A percentile compares a stretch with the other conserved stretches of the same genome.
Conservation (phyloP, 2,888 invertebrate species). For the Tetramorium bicarinatum region DNA sequence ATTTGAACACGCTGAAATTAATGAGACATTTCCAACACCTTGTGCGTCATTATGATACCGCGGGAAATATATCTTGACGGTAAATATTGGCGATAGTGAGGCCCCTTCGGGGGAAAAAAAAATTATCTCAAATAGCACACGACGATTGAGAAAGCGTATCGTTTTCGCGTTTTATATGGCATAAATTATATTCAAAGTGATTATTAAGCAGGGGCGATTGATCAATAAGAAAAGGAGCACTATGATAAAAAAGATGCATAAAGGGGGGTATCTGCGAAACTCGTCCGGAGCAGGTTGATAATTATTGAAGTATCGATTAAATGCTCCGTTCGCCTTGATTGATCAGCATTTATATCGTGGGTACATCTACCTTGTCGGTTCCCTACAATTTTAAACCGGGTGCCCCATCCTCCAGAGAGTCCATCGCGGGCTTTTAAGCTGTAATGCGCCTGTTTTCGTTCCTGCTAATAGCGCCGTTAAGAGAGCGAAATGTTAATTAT, state of each 20-base stretch:
- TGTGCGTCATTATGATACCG: not conserved
- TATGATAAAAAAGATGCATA: conserved; percentile 62
- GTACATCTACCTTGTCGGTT: conserved; percentile 75
- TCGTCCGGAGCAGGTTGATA: conserved; percentile 75
- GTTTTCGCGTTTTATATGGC: not conserved
- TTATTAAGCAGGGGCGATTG: conserved; percentile 71
- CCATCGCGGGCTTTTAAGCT: conserved; percentile 67
- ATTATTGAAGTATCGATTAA: conserved; percentile 82
- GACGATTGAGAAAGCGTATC: not conserved
- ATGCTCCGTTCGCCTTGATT: conserved; percentile 77
- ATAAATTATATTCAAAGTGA: conserved; percentile 58
- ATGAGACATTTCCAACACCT: not conserved
- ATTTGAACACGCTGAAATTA: conserved; percentile 36
- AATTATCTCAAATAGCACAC: conserved; percentile 7
- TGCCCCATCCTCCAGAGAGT: conserved; percentile 67
- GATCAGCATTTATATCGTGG: conserved; percentile 79
- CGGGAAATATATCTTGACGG: not conserved
- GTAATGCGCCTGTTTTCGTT: conserved; percentile 55
- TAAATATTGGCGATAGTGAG: not conserved
- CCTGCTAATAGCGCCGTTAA: conserved; percentile 65
- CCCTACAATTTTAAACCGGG: conserved; percentile 77
- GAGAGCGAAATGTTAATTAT: conserved; percentile 50
- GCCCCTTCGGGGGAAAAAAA: no score
- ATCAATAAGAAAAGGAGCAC: conserved; percentile 68
- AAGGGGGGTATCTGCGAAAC: conserved; percentile 67